Base-by-base conservation (phyloP, 2,888 invertebrate species). In the Oasisia sp. region DNA sequence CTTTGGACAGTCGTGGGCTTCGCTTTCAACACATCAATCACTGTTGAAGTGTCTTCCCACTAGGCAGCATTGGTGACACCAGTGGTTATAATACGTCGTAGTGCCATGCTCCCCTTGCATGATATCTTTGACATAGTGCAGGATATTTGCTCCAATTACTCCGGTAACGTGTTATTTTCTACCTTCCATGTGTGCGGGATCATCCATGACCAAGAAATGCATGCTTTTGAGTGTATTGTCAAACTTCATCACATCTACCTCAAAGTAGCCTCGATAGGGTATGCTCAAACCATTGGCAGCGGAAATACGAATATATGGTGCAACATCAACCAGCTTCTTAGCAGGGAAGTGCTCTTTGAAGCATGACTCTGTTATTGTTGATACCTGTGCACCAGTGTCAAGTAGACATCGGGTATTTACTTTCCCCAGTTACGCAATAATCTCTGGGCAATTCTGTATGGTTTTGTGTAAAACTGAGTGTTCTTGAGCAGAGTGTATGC, bases 111-210 rank as follows among this genome's bases (percentile, higher is more conserved):
- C 44, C 90, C 32, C 90, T 32, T 0, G 90, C 44, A 90, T 32
- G 32, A n/a, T 90, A 44, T 90, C n/a, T 1, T 90, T 90, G 14
- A 90, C 12, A 32, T 90, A 32, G 14, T 32, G 90, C 44, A 92
- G 90, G 1, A 93, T 93, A 89, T 93, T 93, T 32, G 92, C 89
- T 11, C 93, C 93, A n/a, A 93, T 90, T 27, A 93, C 92, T 12
- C 92, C 93, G 0, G 93, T 93, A 14, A 91, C 91, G 14, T 50
- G 19, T 38, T 27, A 14, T 89, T 92, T 93, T 32, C 92, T 45
- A 32, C 92, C 32, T 11, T 38, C 45, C 32, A 92, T 89, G 19
- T 92, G 92, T 0, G 12, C 27, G 32, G 93, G 92, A 56, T 92
- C 92, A 14, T 91, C 92, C 19, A 93, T 90, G 5, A 32, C 90